Evolutionary conservation across 2,888 invertebrate species (phyloP).

Genomic region (Tetheella fluctuosa): DNA sequence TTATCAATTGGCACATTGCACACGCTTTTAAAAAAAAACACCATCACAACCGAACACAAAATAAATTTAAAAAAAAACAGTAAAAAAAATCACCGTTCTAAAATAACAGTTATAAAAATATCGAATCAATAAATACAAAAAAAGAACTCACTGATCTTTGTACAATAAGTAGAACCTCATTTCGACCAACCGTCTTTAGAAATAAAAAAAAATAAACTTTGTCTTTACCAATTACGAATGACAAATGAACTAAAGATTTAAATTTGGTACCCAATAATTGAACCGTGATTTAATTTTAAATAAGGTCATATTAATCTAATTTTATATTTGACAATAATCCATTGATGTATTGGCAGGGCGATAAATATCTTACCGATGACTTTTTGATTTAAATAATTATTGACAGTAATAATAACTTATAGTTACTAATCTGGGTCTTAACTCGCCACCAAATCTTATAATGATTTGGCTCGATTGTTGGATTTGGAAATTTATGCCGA

Average conservation of each 20-base stretch:
- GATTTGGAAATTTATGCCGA: no score
- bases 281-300: conserved; percentile 7
- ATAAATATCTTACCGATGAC: background rate
- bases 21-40: background rate
- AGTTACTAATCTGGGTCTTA: background rate
- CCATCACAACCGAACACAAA: background rate
- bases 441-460: no score
- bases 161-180: conserved; percentile 74
- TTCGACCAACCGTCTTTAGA: conserved; percentile 39
- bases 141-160: conserved; percentile 68
- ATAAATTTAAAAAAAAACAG: background rate
- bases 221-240: conserved; percentile 12
- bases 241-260: background rate
- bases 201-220: conserved; percentile 31
- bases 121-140: conserved; percentile 20
- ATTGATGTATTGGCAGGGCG: background rate
- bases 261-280: background rate
- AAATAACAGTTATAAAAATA: background rate
- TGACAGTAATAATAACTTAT: background rate
- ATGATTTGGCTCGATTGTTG: no score
- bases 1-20: background rate
- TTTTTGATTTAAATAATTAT: conserved; percentile 4
- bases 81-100: background rate
- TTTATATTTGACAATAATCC: background rate
- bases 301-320: conserved; percentile 5